Conservation (phyloP, 2,113 vertebrate species). For the Spheniscus mendiculus region DNA sequence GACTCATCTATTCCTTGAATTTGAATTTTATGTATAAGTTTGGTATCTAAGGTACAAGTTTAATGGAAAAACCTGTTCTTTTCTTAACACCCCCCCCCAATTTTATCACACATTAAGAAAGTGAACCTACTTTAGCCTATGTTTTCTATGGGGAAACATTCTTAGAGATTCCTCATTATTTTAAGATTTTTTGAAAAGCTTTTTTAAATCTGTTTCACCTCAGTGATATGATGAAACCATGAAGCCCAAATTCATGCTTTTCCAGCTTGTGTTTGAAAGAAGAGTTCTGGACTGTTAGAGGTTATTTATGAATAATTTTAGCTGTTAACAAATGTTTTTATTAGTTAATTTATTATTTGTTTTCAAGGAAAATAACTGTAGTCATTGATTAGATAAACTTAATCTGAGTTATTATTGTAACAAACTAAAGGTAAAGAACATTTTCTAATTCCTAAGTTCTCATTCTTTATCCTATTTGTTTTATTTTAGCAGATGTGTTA, state of each 20-base stretch:
- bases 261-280: background rate
- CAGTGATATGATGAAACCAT: background rate
- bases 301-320: background rate
- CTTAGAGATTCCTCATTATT: background rate
- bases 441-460: background rate
- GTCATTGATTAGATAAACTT: background rate
- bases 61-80: background rate
- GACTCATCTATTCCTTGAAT: background rate
- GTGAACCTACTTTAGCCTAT: background rate
- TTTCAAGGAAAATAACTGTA: background rate
- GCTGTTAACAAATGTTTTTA: background rate
- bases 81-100: rapidly evolving
- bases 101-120: background rate
- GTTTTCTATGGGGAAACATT: background rate
- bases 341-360: background rate
- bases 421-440: background rate
- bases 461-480: background rate
- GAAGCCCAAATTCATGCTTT: background rate
- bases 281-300: background rate
- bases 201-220: background rate
- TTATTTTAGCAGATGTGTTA: background rate
- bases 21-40: rapidly evolving
- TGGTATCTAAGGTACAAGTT: background rate
- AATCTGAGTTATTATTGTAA: background rate
- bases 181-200: background rate